Percentiles rank a stretch among this genome's conserved stretches.
phyloP scores from a whole-genome alignment of 2,113 vertebrate genomes.

The Hirundichthys speculiger region DNA sequence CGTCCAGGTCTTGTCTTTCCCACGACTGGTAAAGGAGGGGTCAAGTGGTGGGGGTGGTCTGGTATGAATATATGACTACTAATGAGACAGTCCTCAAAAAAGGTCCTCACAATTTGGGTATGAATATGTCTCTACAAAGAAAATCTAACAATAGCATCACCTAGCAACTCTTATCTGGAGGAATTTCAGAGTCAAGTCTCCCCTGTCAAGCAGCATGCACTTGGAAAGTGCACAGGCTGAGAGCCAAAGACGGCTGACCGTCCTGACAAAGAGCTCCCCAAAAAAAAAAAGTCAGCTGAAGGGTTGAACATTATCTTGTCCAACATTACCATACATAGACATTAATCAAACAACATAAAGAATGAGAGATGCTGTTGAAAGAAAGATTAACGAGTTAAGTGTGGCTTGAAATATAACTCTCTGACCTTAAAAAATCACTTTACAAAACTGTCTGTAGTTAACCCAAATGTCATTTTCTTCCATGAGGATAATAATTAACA shows the following conservation, averaged over 20 bases:
- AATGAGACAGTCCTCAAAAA: slow-evolving; percentile 78
- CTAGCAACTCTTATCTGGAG: slow-evolving; percentile 79
- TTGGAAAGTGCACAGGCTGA: slow-evolving; percentile 68
- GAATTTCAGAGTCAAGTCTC: slow-evolving; percentile 83
- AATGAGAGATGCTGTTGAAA: slow-evolving; percentile 58
- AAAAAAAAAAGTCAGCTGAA: not conserved
- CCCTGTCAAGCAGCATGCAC: slow-evolving; percentile 69
- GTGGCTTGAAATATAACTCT: slow-evolving; percentile 63
- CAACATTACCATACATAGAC: slow-evolving; percentile 53
- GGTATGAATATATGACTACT: slow-evolving; percentile 84
- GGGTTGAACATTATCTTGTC: slow-evolving; percentile 66
- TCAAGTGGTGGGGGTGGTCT: slow-evolving; percentile 77
- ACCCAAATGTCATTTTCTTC: slow-evolving; percentile 17
- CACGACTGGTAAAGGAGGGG: slow-evolving; percentile 81
- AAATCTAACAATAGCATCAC: slow-evolving; percentile 76
- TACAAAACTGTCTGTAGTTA: slow-evolving; percentile 43
- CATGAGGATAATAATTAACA: too few species aligned
- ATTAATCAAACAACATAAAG: slow-evolving; percentile 73
- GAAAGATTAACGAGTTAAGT: slow-evolving; percentile 77
- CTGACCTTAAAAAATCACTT: slow-evolving; percentile 54
- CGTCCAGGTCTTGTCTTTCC: slow-evolving; percentile 75
- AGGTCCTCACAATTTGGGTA: slow-evolving; percentile 76
- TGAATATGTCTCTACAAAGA: slow-evolving; percentile 81
- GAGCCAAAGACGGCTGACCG: slow-evolving; percentile 61
- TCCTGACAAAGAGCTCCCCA: slow-evolving; percentile 67